Evolutionary conservation across 2,888 invertebrate species (phyloP), one percentile per base, ranked within the genome.

Genomic region (Villa cingulata): DNA sequence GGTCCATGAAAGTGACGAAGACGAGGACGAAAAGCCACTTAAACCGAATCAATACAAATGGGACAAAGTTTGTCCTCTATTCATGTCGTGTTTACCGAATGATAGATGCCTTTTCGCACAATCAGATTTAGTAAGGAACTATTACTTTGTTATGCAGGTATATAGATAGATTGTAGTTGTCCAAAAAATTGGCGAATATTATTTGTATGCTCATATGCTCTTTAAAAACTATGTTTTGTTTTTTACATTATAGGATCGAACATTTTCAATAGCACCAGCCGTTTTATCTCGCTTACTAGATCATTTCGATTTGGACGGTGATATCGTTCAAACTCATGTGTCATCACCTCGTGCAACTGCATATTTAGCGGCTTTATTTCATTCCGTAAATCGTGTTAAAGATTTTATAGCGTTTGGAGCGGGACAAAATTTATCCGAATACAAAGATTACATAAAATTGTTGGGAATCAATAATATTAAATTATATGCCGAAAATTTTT

Each of bases 221-320:
- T 14, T 18, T 41, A 14, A 20, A 40, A 40, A 19, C 15, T 38
- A n/a, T 16, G 16, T n/a, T n/a, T 40, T 18, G 16, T 41, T 4
- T 40, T 5, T 34, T 2, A 17, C 2, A 14, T 29, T 6, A 3
- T 57, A 86, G 86, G 86, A 87, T 60, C 77, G 83, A 48, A 83
- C 86, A 19, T 81, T 86, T 60, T 86, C 86, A 56, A 72, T 85
- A 54, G 88, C 86, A 1, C 85, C 87, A 0, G 86, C 86, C 0
- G 77, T 83, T 1, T 71, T 87, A 51, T 80, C 80, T 44, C 78
- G 80, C 53, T 74, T 84, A 1, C 70, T 86, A n/a, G 74, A 76
- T 39, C 63, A 60, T 47, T 69, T 60, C 53, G 74, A 78, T 42
- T 66, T 87, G 2, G 74, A 77, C 14, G 88, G 88, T 3, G 81